Percentiles rank a stretch among this genome's conserved stretches.
Conservation (phyloP, 1,140 invertebrate genomes). For the Bilobella aurantiaca region DNA sequence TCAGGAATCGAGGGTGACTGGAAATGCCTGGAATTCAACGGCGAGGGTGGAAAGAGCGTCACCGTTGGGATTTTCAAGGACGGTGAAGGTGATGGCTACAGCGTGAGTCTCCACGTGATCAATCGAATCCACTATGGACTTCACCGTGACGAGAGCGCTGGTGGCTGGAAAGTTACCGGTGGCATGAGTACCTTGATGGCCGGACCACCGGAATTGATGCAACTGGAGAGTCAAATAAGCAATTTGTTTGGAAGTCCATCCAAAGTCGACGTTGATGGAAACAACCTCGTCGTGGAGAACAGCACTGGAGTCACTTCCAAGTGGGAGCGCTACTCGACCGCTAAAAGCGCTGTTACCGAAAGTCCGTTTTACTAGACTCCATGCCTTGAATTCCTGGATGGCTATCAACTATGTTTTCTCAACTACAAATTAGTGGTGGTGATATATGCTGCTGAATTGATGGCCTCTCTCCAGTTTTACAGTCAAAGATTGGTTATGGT, state of each 20-base stretch:
- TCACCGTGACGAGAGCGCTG: not conserved
- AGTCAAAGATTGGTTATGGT: too few species aligned
- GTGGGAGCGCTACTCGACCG: not conserved
- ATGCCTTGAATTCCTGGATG: too few species aligned
- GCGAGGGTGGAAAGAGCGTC: not conserved
- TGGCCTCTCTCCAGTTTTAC: too few species aligned
- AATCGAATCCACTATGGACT: not conserved
- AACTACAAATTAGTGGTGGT: too few species aligned
- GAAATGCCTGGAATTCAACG: not conserved
- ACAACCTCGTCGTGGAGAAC: not conserved
- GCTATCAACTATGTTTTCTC: too few species aligned
- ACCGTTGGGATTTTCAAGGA: not conserved
- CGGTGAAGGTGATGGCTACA: not conserved
- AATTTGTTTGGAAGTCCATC: not conserved
- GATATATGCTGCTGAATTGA: too few species aligned
- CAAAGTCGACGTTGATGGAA: not conserved
- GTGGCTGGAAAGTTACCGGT: not conserved
- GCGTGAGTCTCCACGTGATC: not conserved
- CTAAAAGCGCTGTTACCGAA: not conserved
- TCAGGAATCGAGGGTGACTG: not conserved
- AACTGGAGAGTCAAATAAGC: conserved; percentile 1
- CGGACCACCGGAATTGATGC: not conserved
- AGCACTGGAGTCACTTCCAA: not conserved
- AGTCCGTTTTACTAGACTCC: conserved; percentile 20
- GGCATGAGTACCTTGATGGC: not conserved